phyloP scores from a whole-genome alignment of 64 coral and sea anemone genomes.

The Dendronephthya gigantea region DNA sequence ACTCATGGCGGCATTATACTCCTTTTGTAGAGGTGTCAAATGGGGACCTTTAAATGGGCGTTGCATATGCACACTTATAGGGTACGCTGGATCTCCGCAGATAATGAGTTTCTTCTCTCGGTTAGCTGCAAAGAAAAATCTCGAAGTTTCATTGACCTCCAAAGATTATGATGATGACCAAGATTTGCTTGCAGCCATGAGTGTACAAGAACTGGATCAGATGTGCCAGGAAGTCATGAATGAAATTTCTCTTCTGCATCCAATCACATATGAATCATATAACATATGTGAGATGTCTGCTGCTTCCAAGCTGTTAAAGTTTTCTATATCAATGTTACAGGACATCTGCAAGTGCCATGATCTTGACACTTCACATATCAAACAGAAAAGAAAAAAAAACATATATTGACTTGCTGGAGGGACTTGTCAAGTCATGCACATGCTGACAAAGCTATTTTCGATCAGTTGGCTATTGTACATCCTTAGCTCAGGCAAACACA shows the following conservation, averaged over 20 bases:
- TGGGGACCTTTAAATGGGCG: conserved; percentile 9
- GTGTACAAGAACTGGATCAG: conserved; percentile 20
- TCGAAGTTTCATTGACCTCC: no score
- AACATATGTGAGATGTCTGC: conserved; percentile 41
- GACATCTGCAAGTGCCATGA: conserved; percentile 47
- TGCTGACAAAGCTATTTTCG: conserved; percentile 29
- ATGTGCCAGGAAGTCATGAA: conserved; percentile 20
- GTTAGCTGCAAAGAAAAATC: no score
- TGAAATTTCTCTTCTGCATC: conserved; percentile 23
- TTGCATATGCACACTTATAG: conserved; percentile 25
- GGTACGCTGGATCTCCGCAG: not conserved
- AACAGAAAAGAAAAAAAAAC: conserved; percentile 48
- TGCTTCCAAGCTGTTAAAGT: conserved; percentile 29
- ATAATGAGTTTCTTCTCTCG: conserved; percentile 11
- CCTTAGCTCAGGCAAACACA: conserved; percentile 9
- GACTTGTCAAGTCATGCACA: conserved; percentile 21
- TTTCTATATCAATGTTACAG: conserved; percentile 40
- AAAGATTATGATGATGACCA: conserved; percentile 16
- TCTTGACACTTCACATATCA: conserved; percentile 28
- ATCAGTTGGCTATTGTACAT: conserved; percentile 14
- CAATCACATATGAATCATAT: conserved; percentile 32
- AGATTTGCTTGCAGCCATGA: not conserved
- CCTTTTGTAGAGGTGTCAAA: conserved; percentile 4
- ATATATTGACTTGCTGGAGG: conserved; percentile 31
- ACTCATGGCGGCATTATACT: conserved; percentile 22